Evolutionary conservation across 2,888 invertebrate species (phyloP).

Genomic region (Drosophila nr. fundita): DNA sequence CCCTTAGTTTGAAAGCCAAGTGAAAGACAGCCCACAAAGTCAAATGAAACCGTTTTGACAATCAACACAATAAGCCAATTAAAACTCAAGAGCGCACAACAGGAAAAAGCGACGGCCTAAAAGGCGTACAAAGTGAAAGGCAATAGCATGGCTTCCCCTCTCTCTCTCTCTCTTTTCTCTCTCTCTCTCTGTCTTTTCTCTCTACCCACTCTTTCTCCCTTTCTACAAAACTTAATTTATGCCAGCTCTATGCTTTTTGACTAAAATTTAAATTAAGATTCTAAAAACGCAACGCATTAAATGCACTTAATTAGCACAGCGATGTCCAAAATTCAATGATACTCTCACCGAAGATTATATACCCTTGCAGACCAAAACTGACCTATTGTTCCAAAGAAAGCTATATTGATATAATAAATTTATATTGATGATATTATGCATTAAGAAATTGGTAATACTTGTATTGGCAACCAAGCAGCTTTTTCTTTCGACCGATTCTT

Average conservation of each 20-base stretch:
- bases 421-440: neutral
- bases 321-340: neutral
- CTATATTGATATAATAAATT: neutral
- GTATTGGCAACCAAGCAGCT: neutral
- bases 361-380: neutral
- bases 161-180: neutral
- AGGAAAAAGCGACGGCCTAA: constrained; percentile 25
- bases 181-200: neutral
- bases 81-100: constrained; percentile 61
- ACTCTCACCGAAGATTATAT: neutral
- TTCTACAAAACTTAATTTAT: constrained; percentile 62
- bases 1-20: constrained; percentile 32
- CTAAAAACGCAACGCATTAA: constrained; percentile 34
- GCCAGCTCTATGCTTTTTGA: constrained; percentile 25
- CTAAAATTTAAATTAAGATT: constrained; percentile 24
- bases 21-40: constrained; percentile 23
- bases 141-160: neutral
- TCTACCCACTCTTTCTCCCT: constrained; percentile 14
- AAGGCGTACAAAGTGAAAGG: constrained; percentile 32
- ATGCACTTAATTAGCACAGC: constrained; percentile 22
- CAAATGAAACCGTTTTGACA: constrained; percentile 43
- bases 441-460: neutral
- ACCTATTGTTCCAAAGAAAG: neutral
- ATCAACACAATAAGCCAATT: constrained; percentile 73
- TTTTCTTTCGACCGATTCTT: neutral